Conservation (phyloP, 2,113 vertebrate genomes). For the Vidua chalybeata region DNA sequence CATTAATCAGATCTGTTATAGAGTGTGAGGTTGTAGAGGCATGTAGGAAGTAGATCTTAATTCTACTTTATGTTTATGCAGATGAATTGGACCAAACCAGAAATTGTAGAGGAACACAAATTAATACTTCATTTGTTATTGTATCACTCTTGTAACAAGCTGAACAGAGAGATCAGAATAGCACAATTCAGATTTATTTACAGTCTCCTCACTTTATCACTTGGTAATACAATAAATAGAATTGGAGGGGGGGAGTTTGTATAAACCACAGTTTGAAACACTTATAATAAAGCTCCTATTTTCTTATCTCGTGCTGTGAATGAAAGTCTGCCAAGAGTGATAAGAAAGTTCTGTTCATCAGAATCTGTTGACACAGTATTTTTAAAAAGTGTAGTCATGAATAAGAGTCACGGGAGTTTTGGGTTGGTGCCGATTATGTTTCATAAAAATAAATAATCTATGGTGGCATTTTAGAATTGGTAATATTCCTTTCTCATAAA, state of each 20-base stretch:
- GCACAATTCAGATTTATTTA: not conserved
- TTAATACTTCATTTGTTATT: not conserved
- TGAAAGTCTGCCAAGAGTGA: slow-evolving; percentile 43
- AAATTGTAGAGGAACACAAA: not conserved
- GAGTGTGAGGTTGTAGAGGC: not conserved
- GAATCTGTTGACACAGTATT: slow-evolving; percentile 53
- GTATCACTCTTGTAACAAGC: not conserved
- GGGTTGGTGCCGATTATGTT: not conserved
- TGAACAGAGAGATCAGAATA: not conserved
- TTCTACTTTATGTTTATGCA: not conserved
- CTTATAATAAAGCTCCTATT: slow-evolving; percentile 15
- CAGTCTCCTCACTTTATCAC: not conserved
- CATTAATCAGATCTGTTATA: not conserved
- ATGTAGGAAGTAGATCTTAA: not conserved
- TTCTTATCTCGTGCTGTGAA: not conserved
- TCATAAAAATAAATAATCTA: slow-evolving; percentile 42
- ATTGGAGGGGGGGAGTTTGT: not conserved
- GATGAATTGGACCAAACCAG: not conserved
- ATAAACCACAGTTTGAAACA: slow-evolving; percentile 2
- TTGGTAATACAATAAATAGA: not conserved
- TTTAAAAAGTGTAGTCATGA: slow-evolving; percentile 30
- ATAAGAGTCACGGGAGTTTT: slow-evolving; percentile 12
- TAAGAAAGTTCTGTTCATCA: slow-evolving; percentile 66
- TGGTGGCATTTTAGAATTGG: slow-evolving; percentile 1
- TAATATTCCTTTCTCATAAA: slow-evolving; percentile 9